A percentile compares a stretch with the other conserved stretches of the same genome.
Conservation (phyloP, 2,797 vertebrate species). For the Leptodactylus fallax region DNA sequence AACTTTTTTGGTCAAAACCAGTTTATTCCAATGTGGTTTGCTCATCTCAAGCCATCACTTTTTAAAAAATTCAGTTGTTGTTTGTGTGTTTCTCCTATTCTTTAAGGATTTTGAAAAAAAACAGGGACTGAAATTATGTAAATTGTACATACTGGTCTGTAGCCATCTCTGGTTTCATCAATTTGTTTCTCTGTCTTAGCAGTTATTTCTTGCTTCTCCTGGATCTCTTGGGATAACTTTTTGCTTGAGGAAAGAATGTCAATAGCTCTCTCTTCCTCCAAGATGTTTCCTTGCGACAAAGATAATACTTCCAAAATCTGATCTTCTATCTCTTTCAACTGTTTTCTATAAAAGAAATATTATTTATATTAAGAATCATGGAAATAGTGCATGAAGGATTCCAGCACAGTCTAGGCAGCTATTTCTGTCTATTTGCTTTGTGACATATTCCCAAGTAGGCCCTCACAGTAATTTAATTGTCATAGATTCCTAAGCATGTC, state of each 20-base stretch:
- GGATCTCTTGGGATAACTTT: slow-evolving; percentile 75
- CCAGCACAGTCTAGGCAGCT: slow-evolving; percentile 38
- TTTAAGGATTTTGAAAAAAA: not conserved
- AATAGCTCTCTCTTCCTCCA: slow-evolving; percentile 75
- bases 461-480: slow-evolving; percentile 56
- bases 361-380: slow-evolving; percentile 66
- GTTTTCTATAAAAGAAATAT: slow-evolving; percentile 67
- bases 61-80: not conserved
- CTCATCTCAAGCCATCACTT: too few relatives aligned
- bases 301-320: slow-evolving; percentile 69
- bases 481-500: slow-evolving; percentile 46
- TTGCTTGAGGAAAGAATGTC: slow-evolving; percentile 77
- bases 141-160: slow-evolving; percentile 74
- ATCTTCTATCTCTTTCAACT: slow-evolving; percentile 73
- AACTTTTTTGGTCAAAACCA: too few relatives aligned
- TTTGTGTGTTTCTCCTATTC: not conserved
- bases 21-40: too few relatives aligned
- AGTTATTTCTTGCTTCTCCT: slow-evolving; percentile 75
- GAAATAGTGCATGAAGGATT: slow-evolving; percentile 56
- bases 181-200: slow-evolving; percentile 77
- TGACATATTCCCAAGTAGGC: slow-evolving; percentile 51
- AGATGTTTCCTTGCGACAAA: slow-evolving; percentile 71
- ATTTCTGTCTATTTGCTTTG: slow-evolving; percentile 34
- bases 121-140: slow-evolving; percentile 37
- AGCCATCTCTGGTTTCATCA: slow-evolving; percentile 76